A percentile compares a stretch with the other conserved stretches of the same genome.
Conservation (phyloP, 2,113 vertebrate genomes). For the Hyla sarda region DNA sequence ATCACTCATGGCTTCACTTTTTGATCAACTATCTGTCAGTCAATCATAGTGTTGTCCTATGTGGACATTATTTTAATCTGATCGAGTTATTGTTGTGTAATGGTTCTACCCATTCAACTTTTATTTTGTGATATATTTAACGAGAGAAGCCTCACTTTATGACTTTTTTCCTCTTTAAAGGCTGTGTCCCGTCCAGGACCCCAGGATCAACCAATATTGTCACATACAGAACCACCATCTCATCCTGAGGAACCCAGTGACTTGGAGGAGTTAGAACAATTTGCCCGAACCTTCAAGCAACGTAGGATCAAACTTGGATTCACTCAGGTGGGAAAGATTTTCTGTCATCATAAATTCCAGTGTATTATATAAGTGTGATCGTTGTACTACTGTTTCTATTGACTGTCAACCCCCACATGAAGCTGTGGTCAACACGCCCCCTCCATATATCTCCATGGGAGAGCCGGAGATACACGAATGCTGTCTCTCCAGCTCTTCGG, state of each 20-base stretch:
- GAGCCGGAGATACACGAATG: too few species aligned
- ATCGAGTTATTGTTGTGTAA: neutral
- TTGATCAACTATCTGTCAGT: too few species aligned
- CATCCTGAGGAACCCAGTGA: slow-evolving; percentile 91
- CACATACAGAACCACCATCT: slow-evolving; percentile 71
- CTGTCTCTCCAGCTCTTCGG: too few species aligned
- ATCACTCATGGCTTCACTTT: too few species aligned
- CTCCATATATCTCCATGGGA: too few species aligned
- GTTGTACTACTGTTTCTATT: neutral
- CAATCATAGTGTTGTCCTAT: too few species aligned
- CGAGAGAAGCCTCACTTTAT: neutral
- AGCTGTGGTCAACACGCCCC: too few species aligned
- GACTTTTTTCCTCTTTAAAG: slow-evolving; percentile 47
- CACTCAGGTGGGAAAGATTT: slow-evolving; percentile 79
- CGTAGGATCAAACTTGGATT: slow-evolving; percentile 93
- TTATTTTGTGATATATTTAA: neutral
- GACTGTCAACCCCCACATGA: too few species aligned
- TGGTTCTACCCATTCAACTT: neutral
- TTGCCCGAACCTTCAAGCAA: slow-evolving; percentile 93
- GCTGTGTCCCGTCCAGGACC: slow-evolving; percentile 79
- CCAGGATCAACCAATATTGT: slow-evolving; percentile 70
- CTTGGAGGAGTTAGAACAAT: slow-evolving; percentile 91
- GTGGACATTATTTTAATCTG: neutral
- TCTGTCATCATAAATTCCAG: neutral
- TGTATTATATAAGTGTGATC: neutral